Base-by-base conservation (phyloP, 2,888 invertebrate species). In the Chloroclysta siterata region DNA sequence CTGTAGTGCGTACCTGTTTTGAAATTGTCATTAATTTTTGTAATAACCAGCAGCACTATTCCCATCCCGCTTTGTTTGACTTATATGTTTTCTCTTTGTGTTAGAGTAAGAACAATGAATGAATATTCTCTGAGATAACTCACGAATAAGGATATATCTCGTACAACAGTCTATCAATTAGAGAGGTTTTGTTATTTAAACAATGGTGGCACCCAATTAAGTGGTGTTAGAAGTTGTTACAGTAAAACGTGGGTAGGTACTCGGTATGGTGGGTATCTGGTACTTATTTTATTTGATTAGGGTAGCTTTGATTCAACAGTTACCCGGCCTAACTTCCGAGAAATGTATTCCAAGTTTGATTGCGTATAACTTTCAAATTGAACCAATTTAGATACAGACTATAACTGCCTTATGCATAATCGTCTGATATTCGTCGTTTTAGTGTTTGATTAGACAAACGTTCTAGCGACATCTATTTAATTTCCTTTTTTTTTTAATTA, bases 131-230 rank as follows among this genome's bases (percentile, higher is more conserved):
- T 13, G n/a, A 42, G 60, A 48, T 41, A 53, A 53, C 53, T 53
- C 13, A 14, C 44, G 53, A 46, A 46, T 46, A 47, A 36, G 44
- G 39, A 46, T 59, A 58, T 52, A 59, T 22, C 48, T 48, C 15
- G 10, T 17, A 53, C 39, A 47, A 51, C 51, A 33, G 17, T 47
- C 39, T 44, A 58, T 58, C 58, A 44, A 52, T 52, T 52, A 58
- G 51, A 52, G 52, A 46, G 52, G 46, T 59, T 59, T 39, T 48
- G 48, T 28, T 56, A 50, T 47, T 48, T 47, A 56, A 41, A 48
- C 56, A 56, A 56, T 48, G 55, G 36, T 48, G 41, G 48, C 39
- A 48, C 48, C 48, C 56, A 56, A 56, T 56, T 56, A 56, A 39
- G 39, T 48, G 56, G 56, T 56, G 48, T 48, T 56, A 41, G 56